Percentiles rank a stretch among this genome's conserved stretches.
These are phyloP conservation scores for Polypedilum vanderplanki DNA, from an alignment of 1,140 invertebrate species.

Conservation along the genomic window DNA sequence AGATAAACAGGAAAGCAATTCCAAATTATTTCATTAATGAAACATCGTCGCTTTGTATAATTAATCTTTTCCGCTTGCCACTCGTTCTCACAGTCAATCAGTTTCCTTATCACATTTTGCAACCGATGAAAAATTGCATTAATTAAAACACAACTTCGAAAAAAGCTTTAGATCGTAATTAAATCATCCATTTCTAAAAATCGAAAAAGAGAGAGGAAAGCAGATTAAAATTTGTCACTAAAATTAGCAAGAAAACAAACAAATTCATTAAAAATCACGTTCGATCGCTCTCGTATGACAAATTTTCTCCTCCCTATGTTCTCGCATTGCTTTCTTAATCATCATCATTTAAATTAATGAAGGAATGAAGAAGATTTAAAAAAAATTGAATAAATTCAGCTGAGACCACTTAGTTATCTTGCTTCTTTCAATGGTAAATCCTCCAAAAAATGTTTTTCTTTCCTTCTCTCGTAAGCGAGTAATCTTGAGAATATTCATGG, in stretches of 20 bases:
- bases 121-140: no score
- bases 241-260: no score
- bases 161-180: slow-evolving; percentile 7
- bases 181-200: slow-evolving; percentile 6
- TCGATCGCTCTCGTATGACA: no score
- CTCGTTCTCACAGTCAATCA: no score
- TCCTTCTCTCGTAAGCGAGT: background rate
- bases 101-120: no score
- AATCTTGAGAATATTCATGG: slow-evolving; percentile 14
- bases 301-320: background rate
- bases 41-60: no score
- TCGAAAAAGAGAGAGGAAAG: no score
- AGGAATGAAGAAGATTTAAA: background rate
- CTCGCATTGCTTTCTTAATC: background rate
- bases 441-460: background rate
- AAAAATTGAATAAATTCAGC: slow-evolving; percentile 19
- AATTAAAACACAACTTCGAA: background rate
- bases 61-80: no score
- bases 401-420: slow-evolving; percentile 13
- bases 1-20: no score
- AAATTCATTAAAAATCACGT: no score
- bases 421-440: background rate
- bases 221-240: no score
- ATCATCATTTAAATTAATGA: slow-evolving; percentile 14
- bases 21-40: no score